These are phyloP conservation scores for Myoxocephalus aenaeus DNA, from an alignment of 2,797 vertebrate genomes.

Conservation along the genomic window DNA sequence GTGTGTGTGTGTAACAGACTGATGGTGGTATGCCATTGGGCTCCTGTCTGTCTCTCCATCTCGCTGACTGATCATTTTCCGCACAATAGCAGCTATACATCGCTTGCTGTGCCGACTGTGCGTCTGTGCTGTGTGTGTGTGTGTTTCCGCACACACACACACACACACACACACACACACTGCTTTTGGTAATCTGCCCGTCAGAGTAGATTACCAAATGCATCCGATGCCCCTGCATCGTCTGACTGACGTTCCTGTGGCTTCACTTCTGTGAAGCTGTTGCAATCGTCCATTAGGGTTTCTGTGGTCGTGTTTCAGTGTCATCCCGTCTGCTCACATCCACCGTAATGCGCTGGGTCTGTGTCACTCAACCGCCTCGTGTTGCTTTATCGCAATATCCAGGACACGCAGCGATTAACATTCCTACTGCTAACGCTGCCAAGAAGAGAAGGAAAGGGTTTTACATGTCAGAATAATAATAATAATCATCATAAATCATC, in stretches of 20 bases:
- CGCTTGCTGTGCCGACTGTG: background rate
- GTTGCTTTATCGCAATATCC: too few species aligned
- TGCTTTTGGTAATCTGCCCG: background rate
- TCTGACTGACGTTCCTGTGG: slow-evolving; percentile 45
- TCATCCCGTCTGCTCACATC: slow-evolving; percentile 34
- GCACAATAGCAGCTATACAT: slow-evolving; percentile 44
- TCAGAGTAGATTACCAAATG: slow-evolving; percentile 28
- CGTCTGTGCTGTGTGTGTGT: too few species aligned
- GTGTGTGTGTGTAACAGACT: slow-evolving; percentile 23
- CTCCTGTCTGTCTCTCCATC: slow-evolving; percentile 52
- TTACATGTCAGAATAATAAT: background rate
- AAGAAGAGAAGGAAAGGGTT: background rate
- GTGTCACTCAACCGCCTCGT: slow-evolving; percentile 29
- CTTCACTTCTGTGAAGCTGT: slow-evolving; percentile 28
- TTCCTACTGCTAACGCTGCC: background rate
- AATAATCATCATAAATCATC: background rate
- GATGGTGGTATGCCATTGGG: slow-evolving; percentile 40
- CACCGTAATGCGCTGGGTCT: background rate
- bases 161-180: too few species aligned
- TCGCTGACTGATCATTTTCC: slow-evolving; percentile 59
- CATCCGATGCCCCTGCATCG: slow-evolving; percentile 18
- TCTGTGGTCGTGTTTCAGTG: slow-evolving; percentile 46
- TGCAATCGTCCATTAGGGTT: slow-evolving; percentile 39
- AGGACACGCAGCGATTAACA: slow-evolving; percentile 12
- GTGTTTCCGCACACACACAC: too few species aligned